These are phyloP conservation scores for Parotia lawesii DNA, from an alignment of 2,113 vertebrate species.

Conservation along the genomic window DNA sequence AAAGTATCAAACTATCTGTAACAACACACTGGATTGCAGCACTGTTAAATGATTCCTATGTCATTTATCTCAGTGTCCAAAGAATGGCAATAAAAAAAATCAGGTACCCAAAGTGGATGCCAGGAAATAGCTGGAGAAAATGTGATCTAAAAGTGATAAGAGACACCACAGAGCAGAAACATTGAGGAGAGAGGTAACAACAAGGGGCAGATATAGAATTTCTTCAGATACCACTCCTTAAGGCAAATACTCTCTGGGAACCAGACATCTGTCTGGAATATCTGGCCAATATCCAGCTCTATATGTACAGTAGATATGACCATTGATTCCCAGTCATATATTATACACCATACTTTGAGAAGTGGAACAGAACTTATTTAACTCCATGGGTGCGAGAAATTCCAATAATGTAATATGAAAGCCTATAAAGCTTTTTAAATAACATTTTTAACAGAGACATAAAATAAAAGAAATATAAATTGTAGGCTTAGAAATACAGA, in stretches of 20 bases:
- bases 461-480: background rate
- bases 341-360: background rate
- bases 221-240: background rate
- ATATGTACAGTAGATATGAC: constrained; percentile 6
- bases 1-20: background rate
- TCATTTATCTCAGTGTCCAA: background rate
- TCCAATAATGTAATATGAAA: background rate
- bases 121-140: background rate
- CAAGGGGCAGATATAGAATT: background rate
- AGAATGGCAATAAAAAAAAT: background rate
- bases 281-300: constrained; percentile 2
- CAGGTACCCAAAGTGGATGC: background rate
- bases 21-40: background rate
- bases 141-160: background rate
- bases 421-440: background rate
- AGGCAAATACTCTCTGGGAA: constrained; percentile 12
- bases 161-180: background rate
- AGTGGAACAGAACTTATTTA: background rate
- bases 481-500: background rate
- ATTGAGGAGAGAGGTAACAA: background rate
- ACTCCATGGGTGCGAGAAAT: background rate
- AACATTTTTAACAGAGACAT: background rate
- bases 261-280: constrained; percentile 45
- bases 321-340: constrained; percentile 33
- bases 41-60: background rate